Percentiles rank a stretch among this genome's conserved stretches.
Conservation (phyloP, 2,797 vertebrate species). For the Lagorchestes hirsutus region DNA sequence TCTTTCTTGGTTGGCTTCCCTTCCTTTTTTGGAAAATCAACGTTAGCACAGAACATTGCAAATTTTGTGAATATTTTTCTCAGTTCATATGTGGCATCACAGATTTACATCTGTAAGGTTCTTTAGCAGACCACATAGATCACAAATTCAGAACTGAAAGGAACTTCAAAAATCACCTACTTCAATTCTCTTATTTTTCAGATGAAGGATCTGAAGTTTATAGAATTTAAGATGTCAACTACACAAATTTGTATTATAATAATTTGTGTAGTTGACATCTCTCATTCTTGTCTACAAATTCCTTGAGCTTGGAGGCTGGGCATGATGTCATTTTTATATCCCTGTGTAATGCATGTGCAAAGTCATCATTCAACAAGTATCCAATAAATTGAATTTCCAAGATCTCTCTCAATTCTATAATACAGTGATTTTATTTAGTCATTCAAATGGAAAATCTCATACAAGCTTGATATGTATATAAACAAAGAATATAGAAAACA, state of each 20-base stretch:
- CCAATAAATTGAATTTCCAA: not conserved
- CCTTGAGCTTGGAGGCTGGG: not conserved
- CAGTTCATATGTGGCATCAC: not conserved
- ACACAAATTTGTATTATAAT: not conserved
- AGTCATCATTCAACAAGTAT: not conserved
- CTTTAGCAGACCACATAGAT: not conserved
- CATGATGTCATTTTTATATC: not conserved
- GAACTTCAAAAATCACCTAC: not conserved
- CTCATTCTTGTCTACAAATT: not conserved
- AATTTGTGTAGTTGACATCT: not conserved
- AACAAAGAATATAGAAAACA: not conserved
- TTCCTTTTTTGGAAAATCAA: not conserved
- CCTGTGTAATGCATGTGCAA: not conserved
- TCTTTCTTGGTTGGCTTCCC: not conserved
- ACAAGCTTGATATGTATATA: not conserved
- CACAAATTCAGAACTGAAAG: not conserved
- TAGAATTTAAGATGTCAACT: not conserved
- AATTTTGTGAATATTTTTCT: not conserved
- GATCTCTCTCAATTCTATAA: not conserved
- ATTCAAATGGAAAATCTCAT: conserved; percentile 2
- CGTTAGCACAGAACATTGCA: not conserved
- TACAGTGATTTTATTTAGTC: not conserved
- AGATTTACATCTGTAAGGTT: not conserved
- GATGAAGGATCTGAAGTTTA: not conserved
- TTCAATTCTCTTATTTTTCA: not conserved